Percentiles rank a stretch among this genome's conserved stretches.
These are phyloP conservation scores for Hephaestus fuliginosus DNA, from an alignment of 2,797 vertebrate genomes.

Conservation along the genomic window DNA sequence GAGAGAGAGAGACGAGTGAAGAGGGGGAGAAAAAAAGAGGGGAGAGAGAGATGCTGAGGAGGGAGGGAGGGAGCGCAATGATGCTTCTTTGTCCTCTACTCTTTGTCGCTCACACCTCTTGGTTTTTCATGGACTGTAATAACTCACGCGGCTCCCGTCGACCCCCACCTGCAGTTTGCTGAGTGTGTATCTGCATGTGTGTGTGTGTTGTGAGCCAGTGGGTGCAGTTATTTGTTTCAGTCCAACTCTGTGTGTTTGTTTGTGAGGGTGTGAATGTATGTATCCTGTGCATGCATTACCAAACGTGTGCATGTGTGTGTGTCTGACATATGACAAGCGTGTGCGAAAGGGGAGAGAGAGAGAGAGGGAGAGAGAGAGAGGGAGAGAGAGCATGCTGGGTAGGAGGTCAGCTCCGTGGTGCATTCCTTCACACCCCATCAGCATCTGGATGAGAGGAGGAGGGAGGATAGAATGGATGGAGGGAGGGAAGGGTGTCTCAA, in stretches of 20 bases:
- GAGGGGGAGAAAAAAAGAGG: neutral
- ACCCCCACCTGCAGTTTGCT: constrained; percentile 58
- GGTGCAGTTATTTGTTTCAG: neutral
- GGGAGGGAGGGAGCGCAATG: constrained; percentile 27
- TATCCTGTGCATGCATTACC: constrained; percentile 18
- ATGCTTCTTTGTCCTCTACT: constrained; percentile 76
- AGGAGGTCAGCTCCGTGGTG: constrained; percentile 80
- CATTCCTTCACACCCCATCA: constrained; percentile 85
- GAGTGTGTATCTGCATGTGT: constrained; percentile 16
- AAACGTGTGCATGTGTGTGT: constrained; percentile 17
- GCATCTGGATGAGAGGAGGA: constrained; percentile 77
- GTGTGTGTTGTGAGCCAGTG: constrained; percentile 3
- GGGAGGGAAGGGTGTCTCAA: constrained; percentile 57
- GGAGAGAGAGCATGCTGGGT: constrained; percentile 61
- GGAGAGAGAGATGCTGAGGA: neutral
- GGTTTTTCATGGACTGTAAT: constrained; percentile 68
- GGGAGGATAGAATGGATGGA: constrained; percentile 57
- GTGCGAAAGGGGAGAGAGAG: neutral
- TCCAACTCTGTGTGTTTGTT: constrained; percentile 7
- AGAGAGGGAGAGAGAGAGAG: constrained; percentile 25
- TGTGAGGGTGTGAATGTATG: neutral
- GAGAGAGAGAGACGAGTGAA: constrained; percentile 7
- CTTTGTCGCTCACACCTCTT: constrained; percentile 71
- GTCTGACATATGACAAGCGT: constrained; percentile 17
- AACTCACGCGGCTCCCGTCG: constrained; percentile 62